These are phyloP conservation scores for Ptychoptera contaminata DNA, from an alignment of 2,888 invertebrate genomes.

Conservation along the genomic window DNA sequence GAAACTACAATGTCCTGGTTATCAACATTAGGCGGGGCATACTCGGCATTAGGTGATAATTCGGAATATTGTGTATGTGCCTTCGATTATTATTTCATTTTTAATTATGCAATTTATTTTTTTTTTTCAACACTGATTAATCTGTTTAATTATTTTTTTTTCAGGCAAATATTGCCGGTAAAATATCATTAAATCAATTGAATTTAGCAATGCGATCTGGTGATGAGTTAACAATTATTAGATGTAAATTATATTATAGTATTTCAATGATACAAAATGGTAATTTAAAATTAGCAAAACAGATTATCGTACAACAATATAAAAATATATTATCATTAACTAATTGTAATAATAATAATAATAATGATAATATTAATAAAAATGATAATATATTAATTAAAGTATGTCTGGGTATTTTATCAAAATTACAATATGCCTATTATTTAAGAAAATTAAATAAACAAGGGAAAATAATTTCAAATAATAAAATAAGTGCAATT, in stretches of 20 bases:
- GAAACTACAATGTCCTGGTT: slow-evolving; percentile 85
- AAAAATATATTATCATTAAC: slow-evolving; percentile 23
- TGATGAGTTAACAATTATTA: slow-evolving; percentile 62
- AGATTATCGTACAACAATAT: slow-evolving; percentile 43
- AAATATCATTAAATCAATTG: slow-evolving; percentile 73
- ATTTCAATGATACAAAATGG: slow-evolving; percentile 78
- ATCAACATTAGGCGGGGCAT: slow-evolving; percentile 92
- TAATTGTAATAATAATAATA: too few relatives aligned
- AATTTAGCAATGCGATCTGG: slow-evolving; percentile 63
- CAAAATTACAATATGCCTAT: slow-evolving; percentile 42
- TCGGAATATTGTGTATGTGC: slow-evolving; percentile 60
- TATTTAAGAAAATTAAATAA: neutral
- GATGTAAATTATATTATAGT: slow-evolving; percentile 76
- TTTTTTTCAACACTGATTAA: slow-evolving; percentile 1
- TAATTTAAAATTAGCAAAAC: slow-evolving; percentile 42
- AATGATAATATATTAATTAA: slow-evolving; percentile 47
- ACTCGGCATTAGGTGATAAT: slow-evolving; percentile 86
- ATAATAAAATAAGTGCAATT: neutral
- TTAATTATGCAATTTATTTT: neutral
- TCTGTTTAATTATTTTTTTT: slow-evolving; percentile 16
- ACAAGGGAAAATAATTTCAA: too few relatives aligned
- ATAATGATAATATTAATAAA: too few relatives aligned
- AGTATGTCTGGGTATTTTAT: slow-evolving; percentile 82
- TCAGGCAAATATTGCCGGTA: slow-evolving; percentile 76
- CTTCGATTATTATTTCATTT: neutral